A percentile compares a stretch with the other conserved stretches of the same genome.
Conservation (phyloP, 1,140 invertebrate species). For the Ceratosolen solmsi region DNA sequence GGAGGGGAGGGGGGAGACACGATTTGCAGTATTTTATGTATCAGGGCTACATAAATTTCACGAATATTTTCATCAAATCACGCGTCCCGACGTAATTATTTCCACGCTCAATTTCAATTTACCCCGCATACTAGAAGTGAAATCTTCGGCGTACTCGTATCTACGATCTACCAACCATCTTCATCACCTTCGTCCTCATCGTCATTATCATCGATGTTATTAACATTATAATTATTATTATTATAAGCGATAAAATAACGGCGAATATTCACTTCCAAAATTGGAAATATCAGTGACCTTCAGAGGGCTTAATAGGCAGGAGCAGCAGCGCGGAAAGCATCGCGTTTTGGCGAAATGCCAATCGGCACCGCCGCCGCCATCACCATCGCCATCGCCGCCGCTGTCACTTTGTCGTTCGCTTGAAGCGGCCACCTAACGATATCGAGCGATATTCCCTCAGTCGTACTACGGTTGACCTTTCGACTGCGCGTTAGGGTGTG, state of each 20-base stretch:
- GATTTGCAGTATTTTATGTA: too few relatives aligned
- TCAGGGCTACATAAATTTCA: too few relatives aligned
- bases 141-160: too few relatives aligned
- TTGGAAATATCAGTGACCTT: slow-evolving; percentile 50
- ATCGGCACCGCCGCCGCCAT: slow-evolving; percentile 29
- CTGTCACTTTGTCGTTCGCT: slow-evolving; percentile 4
- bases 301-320: slow-evolving; percentile 29
- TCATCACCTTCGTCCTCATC: too few relatives aligned
- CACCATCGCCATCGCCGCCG: background rate
- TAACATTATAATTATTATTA: too few relatives aligned
- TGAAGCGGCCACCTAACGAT: slow-evolving; percentile 37
- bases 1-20: too few relatives aligned
- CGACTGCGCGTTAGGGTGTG: background rate
- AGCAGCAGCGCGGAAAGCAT: background rate
- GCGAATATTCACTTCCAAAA: slow-evolving; percentile 14
- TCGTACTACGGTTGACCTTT: slow-evolving; percentile 37
- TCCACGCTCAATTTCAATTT: too few relatives aligned
- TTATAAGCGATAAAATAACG: slow-evolving; percentile 5
- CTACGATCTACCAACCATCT: too few relatives aligned
- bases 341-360: slow-evolving; percentile 53
- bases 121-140: too few relatives aligned
- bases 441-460: slow-evolving; percentile 52
- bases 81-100: too few relatives aligned
- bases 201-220: too few relatives aligned
- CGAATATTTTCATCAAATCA: too few relatives aligned